A percentile compares a stretch with the other conserved stretches of the same genome.
Evolutionary conservation across 2,797 vertebrate genomes (phyloP).

Genomic region (Peromyscus aztecus): DNA sequence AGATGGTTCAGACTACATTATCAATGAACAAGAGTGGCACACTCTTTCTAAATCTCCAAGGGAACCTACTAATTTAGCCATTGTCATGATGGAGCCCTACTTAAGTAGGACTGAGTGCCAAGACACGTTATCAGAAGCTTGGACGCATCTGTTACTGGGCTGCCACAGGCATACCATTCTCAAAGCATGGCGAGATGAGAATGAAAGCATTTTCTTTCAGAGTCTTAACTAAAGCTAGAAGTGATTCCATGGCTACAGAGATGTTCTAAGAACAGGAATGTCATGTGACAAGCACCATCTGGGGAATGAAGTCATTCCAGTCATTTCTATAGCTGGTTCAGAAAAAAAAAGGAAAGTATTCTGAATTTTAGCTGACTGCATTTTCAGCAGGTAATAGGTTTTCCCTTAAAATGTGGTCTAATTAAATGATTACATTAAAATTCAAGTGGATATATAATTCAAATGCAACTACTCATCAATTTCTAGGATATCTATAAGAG

Average conservation of each 20-base stretch:
- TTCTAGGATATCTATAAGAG: neutral
- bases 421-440: conserved; percentile 56
- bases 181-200: conserved; percentile 20
- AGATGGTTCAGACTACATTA: conserved; percentile 32
- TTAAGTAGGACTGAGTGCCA: neutral
- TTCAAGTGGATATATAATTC: neutral
- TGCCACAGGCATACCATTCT: neutral
- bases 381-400: conserved; percentile 46
- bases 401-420: conserved; percentile 44
- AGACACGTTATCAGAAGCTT: neutral
- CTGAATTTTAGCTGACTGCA: conserved; percentile 17
- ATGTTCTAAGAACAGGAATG: conserved; percentile 43
- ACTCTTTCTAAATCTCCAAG: neutral
- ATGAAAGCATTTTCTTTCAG: conserved; percentile 47
- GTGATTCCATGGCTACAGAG: conserved; percentile 54
- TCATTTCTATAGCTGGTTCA: conserved; percentile 51
- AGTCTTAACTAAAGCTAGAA: conserved; percentile 48
- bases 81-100: neutral
- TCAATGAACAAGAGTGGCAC: conserved; percentile 1
- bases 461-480: conserved; percentile 25
- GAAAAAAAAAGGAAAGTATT: neutral
- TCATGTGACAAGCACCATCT: conserved; percentile 30
- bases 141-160: neutral
- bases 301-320: conserved; percentile 42
- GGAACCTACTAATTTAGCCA: conserved; percentile 15